Evolutionary conservation across 92 coral and sea anemone species (phyloP), one percentile per base, ranked within the genome.

Genomic region (Epizoanthus illoricatus): DNA sequence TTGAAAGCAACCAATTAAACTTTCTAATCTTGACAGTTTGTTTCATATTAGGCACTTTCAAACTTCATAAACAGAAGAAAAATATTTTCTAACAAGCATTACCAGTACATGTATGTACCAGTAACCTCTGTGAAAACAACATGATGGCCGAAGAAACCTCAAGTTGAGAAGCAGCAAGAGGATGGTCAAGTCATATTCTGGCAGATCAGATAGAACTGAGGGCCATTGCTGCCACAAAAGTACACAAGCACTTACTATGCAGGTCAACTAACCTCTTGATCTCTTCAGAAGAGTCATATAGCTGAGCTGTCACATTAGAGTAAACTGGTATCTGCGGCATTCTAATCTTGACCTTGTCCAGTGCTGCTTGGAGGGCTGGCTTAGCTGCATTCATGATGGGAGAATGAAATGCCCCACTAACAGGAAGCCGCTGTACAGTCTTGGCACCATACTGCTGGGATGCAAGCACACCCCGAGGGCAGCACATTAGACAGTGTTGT

Each of bases 361-460:
- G 81, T 28, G 91, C 94, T 33, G 81, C 61, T 36, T 80, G 65
- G 45, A 96, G 81, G 17, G 90, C 70, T 7, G 92, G 81, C 68
- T 93, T 97, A 15, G 99, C 99, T 79, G 90, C 69, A 55, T 59
- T 39, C 99, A 96, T 93, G 69, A 96, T 87, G 15, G 88, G 85
- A 47, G 99, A 90, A 58, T 96, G 99, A 76, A 96, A 96, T 45
- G 99, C 99, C 4, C 99, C 99, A 74, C 97, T 94, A 16, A 96
- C 99, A 74, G 99, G 84, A 21, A 96, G 87, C 42, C 85, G 79
- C 73, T 74, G 85, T 49, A 90, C 83, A 69, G 84, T 90, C 55
- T 80, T 93, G 67, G 93, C 93, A n/a, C 93, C 91, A 94, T 91
- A 92, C 98, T 95, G 81, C 23, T 66, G 81, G 20, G 60, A 56